phyloP scores from a whole-genome alignment of 2,797 vertebrate species.

The Dendrocincla tyrannina region DNA sequence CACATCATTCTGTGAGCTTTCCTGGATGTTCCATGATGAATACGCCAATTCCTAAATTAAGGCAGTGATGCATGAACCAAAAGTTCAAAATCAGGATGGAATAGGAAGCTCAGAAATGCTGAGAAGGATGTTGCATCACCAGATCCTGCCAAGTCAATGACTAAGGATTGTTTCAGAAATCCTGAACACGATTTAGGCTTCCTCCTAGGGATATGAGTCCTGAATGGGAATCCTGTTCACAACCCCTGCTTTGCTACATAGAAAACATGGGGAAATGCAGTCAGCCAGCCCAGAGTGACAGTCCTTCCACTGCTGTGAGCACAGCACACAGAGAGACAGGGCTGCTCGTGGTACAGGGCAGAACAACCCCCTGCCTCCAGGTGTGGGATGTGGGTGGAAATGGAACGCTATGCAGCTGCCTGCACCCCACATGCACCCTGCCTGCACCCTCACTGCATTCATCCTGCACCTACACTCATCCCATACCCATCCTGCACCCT shows the following conservation, averaged over 20 bases:
- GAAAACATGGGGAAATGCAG: neutral
- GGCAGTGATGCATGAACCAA: neutral
- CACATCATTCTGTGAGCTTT: neutral
- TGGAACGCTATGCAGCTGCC: neutral
- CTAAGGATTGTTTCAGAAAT: neutral
- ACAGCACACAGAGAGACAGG: rapidly evolving
- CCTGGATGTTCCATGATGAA: rapidly evolving
- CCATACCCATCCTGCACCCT: neutral
- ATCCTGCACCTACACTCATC: neutral
- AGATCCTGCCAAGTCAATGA: neutral
- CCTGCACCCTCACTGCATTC: too few relatives aligned
- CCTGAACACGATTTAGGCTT: neutral
- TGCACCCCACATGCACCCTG: neutral
- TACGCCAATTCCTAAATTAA: neutral
- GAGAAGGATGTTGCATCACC: neutral
- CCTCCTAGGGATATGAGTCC: neutral
- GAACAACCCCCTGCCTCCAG: rapidly evolving
- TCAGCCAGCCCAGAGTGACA: neutral
- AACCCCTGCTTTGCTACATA: neutral
- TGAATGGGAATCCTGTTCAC: neutral
- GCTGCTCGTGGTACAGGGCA: neutral
- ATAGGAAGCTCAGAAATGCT: neutral
- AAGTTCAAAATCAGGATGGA: neutral
- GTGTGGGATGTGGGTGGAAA: neutral
- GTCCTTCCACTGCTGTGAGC: neutral